phyloP scores from a whole-genome alignment of 2,888 invertebrate species.

The Poecilus cupreus region DNA sequence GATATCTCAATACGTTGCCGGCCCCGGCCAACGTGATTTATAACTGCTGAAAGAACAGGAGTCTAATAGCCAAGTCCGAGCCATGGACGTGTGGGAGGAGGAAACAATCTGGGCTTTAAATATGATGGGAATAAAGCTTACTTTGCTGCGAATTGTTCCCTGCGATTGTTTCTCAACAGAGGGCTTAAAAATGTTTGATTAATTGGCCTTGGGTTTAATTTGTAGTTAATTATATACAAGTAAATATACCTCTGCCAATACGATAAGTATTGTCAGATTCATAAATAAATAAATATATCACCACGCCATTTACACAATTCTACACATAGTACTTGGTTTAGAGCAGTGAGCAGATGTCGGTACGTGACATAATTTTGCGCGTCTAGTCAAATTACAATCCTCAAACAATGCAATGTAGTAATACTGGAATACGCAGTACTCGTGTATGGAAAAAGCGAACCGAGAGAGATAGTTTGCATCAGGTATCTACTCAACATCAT shows the following conservation, averaged over 20 bases:
- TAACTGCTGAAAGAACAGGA: slow-evolving; percentile 57
- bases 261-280: background rate
- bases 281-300: too few relatives aligned
- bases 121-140: background rate
- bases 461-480: too few relatives aligned
- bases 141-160: background rate
- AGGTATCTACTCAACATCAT: too few relatives aligned
- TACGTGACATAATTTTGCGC: too few relatives aligned
- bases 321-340: too few relatives aligned
- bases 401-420: too few relatives aligned
- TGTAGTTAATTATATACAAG: background rate
- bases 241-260: background rate
- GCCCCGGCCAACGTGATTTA: slow-evolving; percentile 37
- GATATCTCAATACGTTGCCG: slow-evolving; percentile 54
- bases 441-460: too few relatives aligned
- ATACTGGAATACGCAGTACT: too few relatives aligned
- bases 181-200: slow-evolving; percentile 31
- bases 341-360: too few relatives aligned
- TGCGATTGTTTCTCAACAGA: slow-evolving; percentile 45
- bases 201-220: background rate
- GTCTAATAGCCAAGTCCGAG: slow-evolving; percentile 50
- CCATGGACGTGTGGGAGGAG: slow-evolving; percentile 32
- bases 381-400: too few relatives aligned
- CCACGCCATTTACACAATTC: too few relatives aligned
- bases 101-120: background rate